Evolutionary conservation across 2,888 invertebrate species (phyloP).

Genomic region (Smittia aterrima): DNA sequence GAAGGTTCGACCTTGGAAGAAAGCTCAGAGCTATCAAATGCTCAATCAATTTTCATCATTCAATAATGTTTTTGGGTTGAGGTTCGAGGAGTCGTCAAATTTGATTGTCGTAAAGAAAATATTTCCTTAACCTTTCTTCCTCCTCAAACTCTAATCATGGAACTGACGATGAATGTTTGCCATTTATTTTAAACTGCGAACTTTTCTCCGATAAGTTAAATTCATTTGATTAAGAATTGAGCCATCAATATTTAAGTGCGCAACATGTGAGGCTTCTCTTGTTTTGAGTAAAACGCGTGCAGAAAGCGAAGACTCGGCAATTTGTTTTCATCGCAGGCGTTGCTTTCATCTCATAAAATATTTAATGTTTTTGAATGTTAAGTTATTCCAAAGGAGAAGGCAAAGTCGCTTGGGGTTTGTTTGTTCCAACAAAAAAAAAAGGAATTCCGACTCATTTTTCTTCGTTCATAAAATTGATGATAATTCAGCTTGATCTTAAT

Average conservation of each 20-base stretch:
- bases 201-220: not conserved
- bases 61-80: too few species aligned
- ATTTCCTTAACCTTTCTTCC: too few species aligned
- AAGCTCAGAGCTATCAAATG: too few species aligned
- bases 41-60: too few species aligned
- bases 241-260: constrained; percentile 21
- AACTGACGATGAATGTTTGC: too few species aligned
- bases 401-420: too few species aligned
- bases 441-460: not conserved
- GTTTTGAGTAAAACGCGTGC: not conserved
- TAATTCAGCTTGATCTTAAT: constrained; percentile 4
- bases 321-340: not conserved
- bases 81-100: too few species aligned
- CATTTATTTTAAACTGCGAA: too few species aligned
- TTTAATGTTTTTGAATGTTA: not conserved
- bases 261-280: constrained; percentile 17
- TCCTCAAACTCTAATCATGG: too few species aligned
- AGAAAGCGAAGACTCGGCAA: not conserved
- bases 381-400: not conserved
- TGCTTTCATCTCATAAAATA: not conserved
- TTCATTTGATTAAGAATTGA: not conserved
- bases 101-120: too few species aligned
- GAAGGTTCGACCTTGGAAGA: too few species aligned
- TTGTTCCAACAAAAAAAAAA: too few species aligned
- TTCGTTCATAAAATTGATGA: not conserved